Base-by-base conservation (phyloP, 1,140 invertebrate species). In the Drosophila ficusphila region DNA sequence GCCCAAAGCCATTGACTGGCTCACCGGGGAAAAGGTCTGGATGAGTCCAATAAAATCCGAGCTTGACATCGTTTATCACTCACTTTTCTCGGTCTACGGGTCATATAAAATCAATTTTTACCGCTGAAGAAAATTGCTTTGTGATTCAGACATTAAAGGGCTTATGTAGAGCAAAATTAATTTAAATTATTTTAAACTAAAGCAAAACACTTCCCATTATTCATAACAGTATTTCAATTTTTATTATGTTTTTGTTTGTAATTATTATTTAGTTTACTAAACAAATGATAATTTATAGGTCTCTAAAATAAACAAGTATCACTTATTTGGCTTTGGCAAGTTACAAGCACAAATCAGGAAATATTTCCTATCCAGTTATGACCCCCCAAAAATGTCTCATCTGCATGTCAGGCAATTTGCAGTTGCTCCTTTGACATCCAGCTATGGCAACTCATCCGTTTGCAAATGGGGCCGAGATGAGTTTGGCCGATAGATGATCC, bases 41-140 rank as follows among this genome's bases (percentile, higher is more conserved):
- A 46, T 27, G 23, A 27, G 12, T 16, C 18, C 49, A 70, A 76
- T 76, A 68, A 69, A 69, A 54, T 34, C 61, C 11, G 11, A 53
- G 25, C 67, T 23, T 68, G 38, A 69, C 61, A 69, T 68, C 48
- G 39, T 68, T 68, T 69, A 69, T 69, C 61, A 69, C 61, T 69
- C 47, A 68, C 64, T 67, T 67, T 38, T 23, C 29, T 31, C 5
- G 25, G 7, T 38, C 60, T 67, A 21, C 60, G 44, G 44, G 33
- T 42, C 56, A 47, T 46, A 64, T 38, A 36, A 53, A 46, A 31
- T 18, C 47, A 41, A n/a, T 16, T 12, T 65, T 44, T 38, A 54
- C 54, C 0, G 9, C 0, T 21, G 19, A 7, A 4, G 7, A 19
- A n/a, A 34, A 18, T 60, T 16, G 2, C 5, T 11, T 29, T 14